Evolutionary conservation across 2,113 vertebrate genomes (phyloP).

Genomic region (Hyperopisus bebe): DNA sequence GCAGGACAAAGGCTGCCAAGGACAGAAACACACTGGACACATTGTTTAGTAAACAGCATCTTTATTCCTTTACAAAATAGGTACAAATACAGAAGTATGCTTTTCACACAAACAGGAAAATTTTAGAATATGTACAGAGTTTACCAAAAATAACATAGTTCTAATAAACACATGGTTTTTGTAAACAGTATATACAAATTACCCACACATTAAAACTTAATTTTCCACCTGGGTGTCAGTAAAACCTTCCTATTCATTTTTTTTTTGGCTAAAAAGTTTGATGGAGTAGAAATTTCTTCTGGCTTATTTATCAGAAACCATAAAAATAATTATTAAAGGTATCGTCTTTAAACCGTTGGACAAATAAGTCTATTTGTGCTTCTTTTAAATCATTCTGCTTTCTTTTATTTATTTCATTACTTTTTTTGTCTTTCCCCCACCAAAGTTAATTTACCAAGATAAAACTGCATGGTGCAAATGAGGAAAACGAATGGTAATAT

Average conservation of each 20-base stretch:
- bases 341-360: slow-evolving; percentile 56
- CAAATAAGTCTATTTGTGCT: slow-evolving; percentile 47
- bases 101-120: slow-evolving; percentile 75
- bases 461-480: slow-evolving; percentile 61
- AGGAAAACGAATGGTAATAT: slow-evolving; percentile 57
- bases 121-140: slow-evolving; percentile 80
- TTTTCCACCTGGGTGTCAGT: slow-evolving; percentile 62
- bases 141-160: slow-evolving; percentile 77
- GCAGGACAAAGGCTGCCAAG: background rate
- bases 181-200: slow-evolving; percentile 80
- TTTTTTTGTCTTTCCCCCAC: slow-evolving; percentile 41
- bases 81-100: slow-evolving; percentile 82
- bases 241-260: slow-evolving; percentile 54
- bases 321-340: slow-evolving; percentile 71
- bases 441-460: slow-evolving; percentile 62
- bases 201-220: slow-evolving; percentile 69
- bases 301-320: slow-evolving; percentile 66
- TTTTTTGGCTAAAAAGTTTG: slow-evolving; percentile 74
- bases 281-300: slow-evolving; percentile 66
- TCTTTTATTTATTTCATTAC: slow-evolving; percentile 27
- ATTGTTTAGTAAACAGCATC: slow-evolving; percentile 76
- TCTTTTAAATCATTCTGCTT: slow-evolving; percentile 47
- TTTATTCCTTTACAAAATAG: slow-evolving; percentile 92
- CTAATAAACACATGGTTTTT: slow-evolving; percentile 78
- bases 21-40: background rate